Conservation (phyloP, 2,888 invertebrate species). For the Tethea ocularis region DNA sequence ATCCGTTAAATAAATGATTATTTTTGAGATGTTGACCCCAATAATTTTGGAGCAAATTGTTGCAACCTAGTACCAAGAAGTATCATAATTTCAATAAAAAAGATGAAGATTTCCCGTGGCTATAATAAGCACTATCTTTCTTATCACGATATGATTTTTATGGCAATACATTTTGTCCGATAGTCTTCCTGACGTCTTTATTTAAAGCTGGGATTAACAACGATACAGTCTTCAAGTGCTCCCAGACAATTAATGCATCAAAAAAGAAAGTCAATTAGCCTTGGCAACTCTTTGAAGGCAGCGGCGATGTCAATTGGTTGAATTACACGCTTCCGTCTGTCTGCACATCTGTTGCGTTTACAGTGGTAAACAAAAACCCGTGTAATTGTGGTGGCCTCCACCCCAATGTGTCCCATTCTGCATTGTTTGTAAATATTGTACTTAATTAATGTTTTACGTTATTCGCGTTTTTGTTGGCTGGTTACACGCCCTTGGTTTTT, state of each 20-base stretch:
- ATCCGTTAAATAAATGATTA: background rate
- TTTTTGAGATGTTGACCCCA: background rate
- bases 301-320: conserved; percentile 47
- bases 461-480: conserved; percentile 7
- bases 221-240: conserved; percentile 14
- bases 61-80: background rate
- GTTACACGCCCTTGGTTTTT: conserved; percentile 2
- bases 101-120: background rate
- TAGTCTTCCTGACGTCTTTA: background rate
- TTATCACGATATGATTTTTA: too few species aligned
- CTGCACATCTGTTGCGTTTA: conserved; percentile 26
- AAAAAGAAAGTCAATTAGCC: conserved; percentile 47
- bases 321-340: conserved; percentile 47
- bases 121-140: too few species aligned
- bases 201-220: background rate
- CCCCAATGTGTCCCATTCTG: conserved; percentile 24
- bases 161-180: background rate
- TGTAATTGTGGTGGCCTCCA: conserved; percentile 29
- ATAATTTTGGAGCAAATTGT: background rate
- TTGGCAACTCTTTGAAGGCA: conserved; percentile 35
- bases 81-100: background rate
- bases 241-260: conserved; percentile 16
- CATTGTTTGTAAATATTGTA: conserved; percentile 26
- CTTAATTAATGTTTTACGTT: conserved; percentile 12
- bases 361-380: conserved; percentile 14